Base-by-base conservation (phyloP, 2,888 invertebrate genomes). In the Chironomus tentans region DNA sequence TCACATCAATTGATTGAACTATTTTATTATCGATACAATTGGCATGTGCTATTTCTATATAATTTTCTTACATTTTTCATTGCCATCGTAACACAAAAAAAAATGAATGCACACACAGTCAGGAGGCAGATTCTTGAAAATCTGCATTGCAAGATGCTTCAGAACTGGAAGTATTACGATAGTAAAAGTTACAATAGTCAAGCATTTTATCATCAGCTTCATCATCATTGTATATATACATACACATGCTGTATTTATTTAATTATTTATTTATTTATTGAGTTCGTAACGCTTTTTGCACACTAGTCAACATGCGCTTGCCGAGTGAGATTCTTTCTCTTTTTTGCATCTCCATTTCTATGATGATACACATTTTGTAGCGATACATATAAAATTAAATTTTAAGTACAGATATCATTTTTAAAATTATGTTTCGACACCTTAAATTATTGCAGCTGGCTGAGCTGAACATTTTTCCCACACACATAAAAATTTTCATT, bases 281-380 rank as follows among this genome's bases (percentile, higher is more conserved):
- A 65, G 65, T 65, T 65, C 65, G 65, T 65, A 65, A 65, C 65
- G 65, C 65, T 65, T 65, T 65, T 65, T 65, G 65, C 65, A 65
- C 65, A 65, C 21, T 65, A 38, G 38, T 38, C 38, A 38, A 38
- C 38, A 10, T 22, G 13, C 24, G 50, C 50, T 50, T 50, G 50
- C 50, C 50, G 13, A 50, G 13, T 15, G 13, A 50, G 38, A 38
- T 38, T 50, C 50, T 50, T 15, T 50, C 50, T 50, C 50, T 50
- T 15, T 50, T 38, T 38, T 38, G 38, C 38, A 38, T 38, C 38
- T 38, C 38, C 38, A 38, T 38, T 38, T 38, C 38, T 38, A 38
- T 38, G 38, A 38, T 38, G 38, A 38, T 38, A 38, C 38, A 38
- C 38, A 38, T 38, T 38, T 38, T 38, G 38, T 38, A 38, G 38